These are phyloP conservation scores for Tinea semifulvella DNA, from an alignment of 2,888 invertebrate species.

Conservation along the genomic window DNA sequence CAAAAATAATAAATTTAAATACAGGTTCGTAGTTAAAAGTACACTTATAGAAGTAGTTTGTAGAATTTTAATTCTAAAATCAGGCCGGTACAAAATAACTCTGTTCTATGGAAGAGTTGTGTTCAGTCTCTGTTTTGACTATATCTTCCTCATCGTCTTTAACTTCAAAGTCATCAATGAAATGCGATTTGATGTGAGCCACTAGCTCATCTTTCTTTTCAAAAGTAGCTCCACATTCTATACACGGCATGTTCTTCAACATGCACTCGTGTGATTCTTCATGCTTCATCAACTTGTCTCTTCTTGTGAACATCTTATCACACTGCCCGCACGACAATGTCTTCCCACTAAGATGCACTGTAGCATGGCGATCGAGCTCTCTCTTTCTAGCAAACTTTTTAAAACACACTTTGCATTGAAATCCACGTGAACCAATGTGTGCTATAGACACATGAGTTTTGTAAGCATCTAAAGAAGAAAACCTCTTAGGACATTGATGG, in stretches of 20 bases:
- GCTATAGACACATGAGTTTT: conserved; percentile 62
- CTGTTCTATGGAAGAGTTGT: conserved; percentile 42
- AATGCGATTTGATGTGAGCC: conserved; percentile 68
- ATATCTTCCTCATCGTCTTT: conserved; percentile 35
- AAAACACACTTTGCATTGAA: conserved; percentile 72
- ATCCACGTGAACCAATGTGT: conserved; percentile 64
- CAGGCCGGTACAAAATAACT: conserved; percentile 17
- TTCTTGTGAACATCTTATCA: conserved; percentile 72
- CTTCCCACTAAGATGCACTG: conserved; percentile 73
- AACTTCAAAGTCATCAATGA: conserved; percentile 55
- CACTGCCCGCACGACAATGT: conserved; percentile 74
- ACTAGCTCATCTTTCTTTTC: conserved; percentile 66
- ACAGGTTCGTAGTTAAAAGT: too few relatives aligned
- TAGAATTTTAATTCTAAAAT: neutral
- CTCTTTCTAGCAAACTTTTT: conserved; percentile 75
- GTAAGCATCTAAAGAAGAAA: conserved; percentile 58
- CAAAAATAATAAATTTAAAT: too few relatives aligned
- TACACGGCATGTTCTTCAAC: conserved; percentile 69
- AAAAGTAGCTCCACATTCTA: conserved; percentile 69
- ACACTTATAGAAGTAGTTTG: neutral
- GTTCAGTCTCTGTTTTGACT: conserved; percentile 50
- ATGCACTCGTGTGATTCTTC: conserved; percentile 71
- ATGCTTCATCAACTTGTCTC: conserved; percentile 75
- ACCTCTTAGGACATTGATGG: conserved; percentile 59
- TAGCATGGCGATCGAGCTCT: conserved; percentile 74